A percentile compares a stretch with the other conserved stretches of the same genome.
These are phyloP conservation scores for Sceliomorpha sp. DNA, from an alignment of 2,888 invertebrate genomes.

Conservation along the genomic window DNA sequence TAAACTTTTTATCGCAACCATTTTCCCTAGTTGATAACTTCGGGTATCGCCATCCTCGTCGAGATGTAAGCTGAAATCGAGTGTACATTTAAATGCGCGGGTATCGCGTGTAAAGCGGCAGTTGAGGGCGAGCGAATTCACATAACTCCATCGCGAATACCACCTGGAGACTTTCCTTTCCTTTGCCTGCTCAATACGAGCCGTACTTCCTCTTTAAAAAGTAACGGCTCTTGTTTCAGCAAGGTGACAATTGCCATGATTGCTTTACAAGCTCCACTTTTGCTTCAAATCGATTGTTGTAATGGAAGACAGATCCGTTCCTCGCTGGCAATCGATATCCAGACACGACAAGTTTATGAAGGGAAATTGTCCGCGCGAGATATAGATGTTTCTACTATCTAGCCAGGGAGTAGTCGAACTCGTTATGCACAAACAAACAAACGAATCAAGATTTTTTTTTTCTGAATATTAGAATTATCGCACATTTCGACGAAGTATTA, in stretches of 20 bases:
- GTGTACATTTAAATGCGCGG: constrained; percentile 72
- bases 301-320: too few relatives aligned
- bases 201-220: constrained; percentile 11
- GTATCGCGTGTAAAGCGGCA: constrained; percentile 74
- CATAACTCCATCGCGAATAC: constrained; percentile 71
- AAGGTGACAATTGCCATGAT: constrained; percentile 15
- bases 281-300: too few relatives aligned
- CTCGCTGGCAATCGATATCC: too few relatives aligned
- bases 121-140: constrained; percentile 72
- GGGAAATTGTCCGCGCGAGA: too few relatives aligned
- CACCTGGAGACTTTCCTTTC: constrained; percentile 60
- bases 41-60: constrained; percentile 8
- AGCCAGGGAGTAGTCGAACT: too few relatives aligned
- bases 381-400: too few relatives aligned
- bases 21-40: constrained; percentile 24
- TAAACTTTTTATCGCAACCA: constrained; percentile 9
- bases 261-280: constrained; percentile 2
- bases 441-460: too few relatives aligned
- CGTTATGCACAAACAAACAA: too few relatives aligned
- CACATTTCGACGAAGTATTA: too few relatives aligned
- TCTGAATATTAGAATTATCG: too few relatives aligned
- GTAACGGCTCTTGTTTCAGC: constrained; percentile 1
- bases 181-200: constrained; percentile 31
- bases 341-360: too few relatives aligned
- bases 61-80: constrained; percentile 64